These are phyloP conservation scores for Ranitomeya imitator DNA, from an alignment of 2,113 vertebrate genomes.

Conservation along the genomic window DNA sequence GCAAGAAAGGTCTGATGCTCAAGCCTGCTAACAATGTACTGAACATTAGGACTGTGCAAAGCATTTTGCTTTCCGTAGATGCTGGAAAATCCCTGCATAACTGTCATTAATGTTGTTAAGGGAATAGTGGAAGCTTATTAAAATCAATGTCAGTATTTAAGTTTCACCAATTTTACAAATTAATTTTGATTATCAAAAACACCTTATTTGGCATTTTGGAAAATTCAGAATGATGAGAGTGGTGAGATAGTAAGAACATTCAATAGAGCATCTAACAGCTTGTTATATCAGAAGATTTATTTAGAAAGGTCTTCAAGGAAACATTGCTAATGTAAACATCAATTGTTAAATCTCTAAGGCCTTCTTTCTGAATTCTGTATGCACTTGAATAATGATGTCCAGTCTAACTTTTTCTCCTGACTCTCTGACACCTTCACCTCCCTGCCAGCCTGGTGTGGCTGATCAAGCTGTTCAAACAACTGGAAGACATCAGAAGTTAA, in stretches of 20 bases:
- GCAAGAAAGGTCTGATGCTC: no score
- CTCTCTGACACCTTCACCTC: constrained; percentile 75
- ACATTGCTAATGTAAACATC: constrained; percentile 37
- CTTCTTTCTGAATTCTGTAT: constrained; percentile 31
- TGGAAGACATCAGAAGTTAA: constrained; percentile 99
- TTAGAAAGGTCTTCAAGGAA: constrained; percentile 19
- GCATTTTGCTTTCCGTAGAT: no score
- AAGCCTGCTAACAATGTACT: no score
- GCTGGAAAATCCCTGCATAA: no score
- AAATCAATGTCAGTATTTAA: no score
- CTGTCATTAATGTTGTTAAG: no score
- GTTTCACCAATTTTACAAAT: neutral
- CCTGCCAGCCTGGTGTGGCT: constrained; percentile 83
- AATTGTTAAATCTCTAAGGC: constrained; percentile 30
- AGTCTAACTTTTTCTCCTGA: constrained; percentile 63
- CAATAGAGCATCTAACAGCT: constrained; percentile 16
- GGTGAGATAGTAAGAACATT: neutral
- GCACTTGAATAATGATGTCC: constrained; percentile 54
- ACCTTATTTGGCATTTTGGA: neutral
- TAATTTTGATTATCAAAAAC: neutral
- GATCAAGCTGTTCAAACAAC: constrained; percentile 99
- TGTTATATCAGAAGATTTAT: constrained; percentile 44
- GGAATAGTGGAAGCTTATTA: no score
- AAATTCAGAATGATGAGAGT: neutral
- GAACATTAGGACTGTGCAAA: no score